phyloP scores from a whole-genome alignment of 2,113 vertebrate species.

The Podilymbus podiceps region DNA sequence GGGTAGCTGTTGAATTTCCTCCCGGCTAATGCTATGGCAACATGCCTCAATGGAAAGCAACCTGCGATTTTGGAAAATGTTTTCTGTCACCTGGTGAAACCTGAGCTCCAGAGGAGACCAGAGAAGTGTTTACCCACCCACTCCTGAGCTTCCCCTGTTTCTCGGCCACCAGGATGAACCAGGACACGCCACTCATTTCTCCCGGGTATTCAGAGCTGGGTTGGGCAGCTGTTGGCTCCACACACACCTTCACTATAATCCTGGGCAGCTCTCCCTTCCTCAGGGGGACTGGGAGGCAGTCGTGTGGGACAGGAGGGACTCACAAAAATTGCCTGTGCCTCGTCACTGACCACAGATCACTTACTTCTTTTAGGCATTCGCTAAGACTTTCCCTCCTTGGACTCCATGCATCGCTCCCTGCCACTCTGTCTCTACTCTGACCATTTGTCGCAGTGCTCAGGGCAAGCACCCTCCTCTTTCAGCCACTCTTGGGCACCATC shows the following conservation, averaged over 20 bases:
- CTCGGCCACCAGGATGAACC: accelerated
- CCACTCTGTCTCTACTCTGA: background rate
- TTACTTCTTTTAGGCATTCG: background rate
- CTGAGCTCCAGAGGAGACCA: background rate
- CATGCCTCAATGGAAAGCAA: background rate
- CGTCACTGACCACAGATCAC: background rate
- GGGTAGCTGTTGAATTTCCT: background rate
- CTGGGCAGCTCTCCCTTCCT: background rate
- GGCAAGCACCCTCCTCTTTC: background rate
- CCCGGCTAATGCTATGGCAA: background rate
- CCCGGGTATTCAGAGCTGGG: background rate
- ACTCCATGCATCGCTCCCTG: background rate
- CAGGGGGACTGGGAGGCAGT: background rate
- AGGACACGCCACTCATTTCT: background rate
- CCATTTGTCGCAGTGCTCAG: background rate
- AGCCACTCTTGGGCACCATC: background rate
- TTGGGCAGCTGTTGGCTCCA: background rate
- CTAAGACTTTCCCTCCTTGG: background rate
- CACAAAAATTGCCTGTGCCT: background rate
- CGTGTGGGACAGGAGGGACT: accelerated
- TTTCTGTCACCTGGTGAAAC: background rate
- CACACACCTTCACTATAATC: background rate
- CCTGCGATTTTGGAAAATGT: accelerated
- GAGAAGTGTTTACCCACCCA: background rate
- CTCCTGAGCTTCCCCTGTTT: background rate